Base-by-base conservation (phyloP, 1,140 invertebrate genomes). In the Danaus melanippus region DNA sequence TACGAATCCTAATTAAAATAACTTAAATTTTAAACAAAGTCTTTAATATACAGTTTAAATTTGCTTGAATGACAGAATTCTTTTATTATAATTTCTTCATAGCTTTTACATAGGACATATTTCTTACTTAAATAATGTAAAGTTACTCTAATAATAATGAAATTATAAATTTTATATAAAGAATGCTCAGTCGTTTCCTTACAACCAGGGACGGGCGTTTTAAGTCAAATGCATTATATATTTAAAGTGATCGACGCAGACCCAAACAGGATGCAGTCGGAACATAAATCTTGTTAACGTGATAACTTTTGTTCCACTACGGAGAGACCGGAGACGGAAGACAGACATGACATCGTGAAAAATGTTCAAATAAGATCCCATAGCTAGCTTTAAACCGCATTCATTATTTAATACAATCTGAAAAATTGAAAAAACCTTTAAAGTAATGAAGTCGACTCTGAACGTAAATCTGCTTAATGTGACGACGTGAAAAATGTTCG, bases 401-500 rank as follows among this genome's bases (percentile, higher is more conserved):
- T 62, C 47, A 52, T 62, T 60, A 62, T 58, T 59, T 66, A 51
- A 52, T 64, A 58, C 61, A 54, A 58, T 58, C 46, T 49, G 49
- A 60, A 68, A 32, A 68, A 71, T 64, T 71, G 66, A 71, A 71
- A 71, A 69, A 68, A 56, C 56, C 50, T 63, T 66, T 60, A 61
- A 68, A 63, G 62, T 63, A 65, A 67, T 65, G 65, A 69, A 66
- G 60, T 62, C 50, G 60, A 53, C 48, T 44, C 53, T 53, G 55
- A 56, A 59, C 58, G 54, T 68, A 68, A 67, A 70, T 70, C 68
- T 68, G 60, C 46, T 60, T 61, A 66, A 66, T 64, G 64, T 63
- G 62, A 61, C 61, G 71, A 73, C 66, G 55, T 71, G 69, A 79
- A 77, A 71, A 77, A 75, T 79, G 76, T 68, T 71, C 60, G 56